phyloP scores from a whole-genome alignment of 2,888 invertebrate species.

The Eledona agricola region DNA sequence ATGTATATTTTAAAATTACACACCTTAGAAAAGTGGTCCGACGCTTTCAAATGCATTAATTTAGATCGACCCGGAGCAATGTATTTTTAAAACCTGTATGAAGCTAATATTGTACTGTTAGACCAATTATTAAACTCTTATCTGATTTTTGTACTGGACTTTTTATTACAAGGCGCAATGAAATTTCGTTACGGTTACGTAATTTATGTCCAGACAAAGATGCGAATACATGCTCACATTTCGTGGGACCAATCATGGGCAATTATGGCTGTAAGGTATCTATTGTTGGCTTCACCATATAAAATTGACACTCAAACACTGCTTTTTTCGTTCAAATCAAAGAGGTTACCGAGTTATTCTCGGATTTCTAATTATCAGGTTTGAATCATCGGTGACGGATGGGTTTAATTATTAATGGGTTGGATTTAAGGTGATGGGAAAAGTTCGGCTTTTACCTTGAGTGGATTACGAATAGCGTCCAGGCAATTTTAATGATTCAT shows the following conservation, averaged over 20 bases:
- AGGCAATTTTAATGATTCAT: too few species aligned
- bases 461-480: too few species aligned
- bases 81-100: slow-evolving; percentile 40
- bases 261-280: too few species aligned
- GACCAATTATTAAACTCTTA: slow-evolving; percentile 55
- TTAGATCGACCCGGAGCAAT: slow-evolving; percentile 43
- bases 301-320: too few species aligned
- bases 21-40: slow-evolving; percentile 34
- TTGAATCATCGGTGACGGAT: slow-evolving; percentile 14
- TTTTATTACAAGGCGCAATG: slow-evolving; percentile 37
- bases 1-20: slow-evolving; percentile 37
- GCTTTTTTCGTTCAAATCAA: slow-evolving; percentile 14
- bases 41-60: slow-evolving; percentile 39
- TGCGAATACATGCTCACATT: slow-evolving; percentile 19
- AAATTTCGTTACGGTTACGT: slow-evolving; percentile 35
- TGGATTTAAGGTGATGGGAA: too few species aligned
- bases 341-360: slow-evolving; percentile 17
- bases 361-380: slow-evolving; percentile 12
- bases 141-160: slow-evolving; percentile 47
- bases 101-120: slow-evolving; percentile 48
- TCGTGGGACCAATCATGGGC: slow-evolving; percentile 18
- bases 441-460: too few species aligned
- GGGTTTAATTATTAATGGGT: slow-evolving; percentile 4
- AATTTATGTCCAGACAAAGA: slow-evolving; percentile 25
- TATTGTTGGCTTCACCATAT: too few species aligned